phyloP scores from a whole-genome alignment of 30 jellyfish, hydroid and myxozoan genomes.

The Aurelia coerulea region DNA sequence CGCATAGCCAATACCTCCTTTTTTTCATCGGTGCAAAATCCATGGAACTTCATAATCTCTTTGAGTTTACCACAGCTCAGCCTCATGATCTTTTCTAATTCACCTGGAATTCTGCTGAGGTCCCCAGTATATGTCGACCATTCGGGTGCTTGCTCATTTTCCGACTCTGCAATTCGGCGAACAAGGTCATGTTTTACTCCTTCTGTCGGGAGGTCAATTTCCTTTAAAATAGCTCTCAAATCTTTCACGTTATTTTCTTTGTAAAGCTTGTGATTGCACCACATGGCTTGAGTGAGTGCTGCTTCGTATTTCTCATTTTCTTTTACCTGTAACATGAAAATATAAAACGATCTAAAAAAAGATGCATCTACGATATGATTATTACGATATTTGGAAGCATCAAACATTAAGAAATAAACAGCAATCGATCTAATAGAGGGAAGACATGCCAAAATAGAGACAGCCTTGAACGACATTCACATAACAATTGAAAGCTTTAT shows the following conservation, averaged over 20 bases:
- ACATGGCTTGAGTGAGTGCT: neutral
- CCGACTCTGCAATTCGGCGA: too few relatives aligned
- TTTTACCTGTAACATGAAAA: neutral
- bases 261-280: too few relatives aligned
- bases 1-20: too few relatives aligned
- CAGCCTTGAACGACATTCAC: neutral
- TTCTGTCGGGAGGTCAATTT: too few relatives aligned
- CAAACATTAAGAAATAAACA: neutral
- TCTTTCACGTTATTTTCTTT: too few relatives aligned
- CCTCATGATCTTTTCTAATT: neutral
- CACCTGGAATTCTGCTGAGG: constrained; percentile 1
- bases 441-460: neutral
- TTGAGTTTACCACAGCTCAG: too few relatives aligned
- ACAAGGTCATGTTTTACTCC: too few relatives aligned
- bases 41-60: too few relatives aligned
- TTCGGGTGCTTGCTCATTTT: too few relatives aligned
- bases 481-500: neutral
- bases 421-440: neutral
- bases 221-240: too few relatives aligned
- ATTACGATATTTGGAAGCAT: neutral
- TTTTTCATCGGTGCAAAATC: too few relatives aligned
- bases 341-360: neutral
- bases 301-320: constrained; percentile 5
- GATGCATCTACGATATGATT: neutral
- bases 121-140: too few relatives aligned